Evolutionary conservation across 2,113 vertebrate genomes (phyloP).

Genomic region (Antechinus flavipes): DNA sequence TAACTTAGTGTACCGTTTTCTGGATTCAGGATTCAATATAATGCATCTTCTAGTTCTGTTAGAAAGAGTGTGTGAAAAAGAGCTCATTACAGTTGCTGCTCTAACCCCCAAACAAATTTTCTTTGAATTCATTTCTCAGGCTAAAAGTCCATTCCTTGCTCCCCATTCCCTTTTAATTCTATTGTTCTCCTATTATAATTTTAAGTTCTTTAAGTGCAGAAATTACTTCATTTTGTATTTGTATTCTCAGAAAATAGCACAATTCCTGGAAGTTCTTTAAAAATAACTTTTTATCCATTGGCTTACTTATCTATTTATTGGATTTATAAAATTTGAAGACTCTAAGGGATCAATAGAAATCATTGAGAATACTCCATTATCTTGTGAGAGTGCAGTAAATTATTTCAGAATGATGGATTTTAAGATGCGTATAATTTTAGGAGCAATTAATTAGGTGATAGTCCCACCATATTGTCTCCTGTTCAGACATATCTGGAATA

Average conservation of each 20-base stretch:
- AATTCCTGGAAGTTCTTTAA: neutral
- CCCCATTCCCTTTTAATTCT: neutral
- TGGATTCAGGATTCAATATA: neutral
- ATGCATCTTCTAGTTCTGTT: neutral
- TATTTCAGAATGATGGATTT: neutral
- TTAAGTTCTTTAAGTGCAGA: neutral
- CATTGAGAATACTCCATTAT: neutral
- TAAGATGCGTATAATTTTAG: neutral
- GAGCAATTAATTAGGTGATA: neutral
- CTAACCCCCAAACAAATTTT: neutral
- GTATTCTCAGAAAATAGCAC: neutral
- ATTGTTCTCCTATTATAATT: neutral
- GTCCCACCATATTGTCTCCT: neutral
- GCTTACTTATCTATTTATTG: neutral
- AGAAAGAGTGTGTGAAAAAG: neutral
- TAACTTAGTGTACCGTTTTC: neutral
- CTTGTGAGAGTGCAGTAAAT: conserved; percentile 7
- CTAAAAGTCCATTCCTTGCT: neutral
- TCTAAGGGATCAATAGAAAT: neutral
- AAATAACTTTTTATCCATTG: neutral
- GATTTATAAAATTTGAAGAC: conserved; percentile 15
- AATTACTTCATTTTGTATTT: neutral
- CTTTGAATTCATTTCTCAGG: neutral
- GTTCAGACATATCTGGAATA: neutral
- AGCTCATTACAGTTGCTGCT: neutral